Evolutionary conservation across 2,113 vertebrate species (phyloP), one percentile per base, ranked within the genome.

Genomic region (Uropsilus gracilis): DNA sequence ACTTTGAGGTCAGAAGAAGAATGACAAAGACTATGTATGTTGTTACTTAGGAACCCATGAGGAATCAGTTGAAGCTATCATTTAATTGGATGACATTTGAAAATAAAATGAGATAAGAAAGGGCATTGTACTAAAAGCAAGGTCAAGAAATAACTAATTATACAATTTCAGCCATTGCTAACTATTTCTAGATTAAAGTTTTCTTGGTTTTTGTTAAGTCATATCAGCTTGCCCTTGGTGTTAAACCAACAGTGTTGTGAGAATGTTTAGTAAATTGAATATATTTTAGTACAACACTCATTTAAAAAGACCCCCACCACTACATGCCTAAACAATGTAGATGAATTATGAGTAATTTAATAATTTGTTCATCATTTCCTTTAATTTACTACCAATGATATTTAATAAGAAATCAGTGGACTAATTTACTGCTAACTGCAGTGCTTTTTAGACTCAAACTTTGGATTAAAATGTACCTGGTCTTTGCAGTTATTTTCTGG

Each of bases 101-200:
- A 86, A 76, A 91, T 71, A 59, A 71, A 82, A 86, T 66, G 63
- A 82, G 20, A 64, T 72, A 16, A 61, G 55, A 80, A 95, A 82
- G 39, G 28, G 17, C 37, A 72, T 39, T 91, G 72, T 76, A 50
- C 16, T 73, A 81, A 75, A 69, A 83, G 17, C 64, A 64, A 92
- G 22, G 26, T 37, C n/a, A 46, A 59, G 12, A 32, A 68, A 69
- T 86, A 28, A 69, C 20, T 24, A 37, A 69, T 69, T 69, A 22
- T 20, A 42, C 37, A 69, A 69, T 11, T 69, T 69, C 17, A 39
- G 37, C 13, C 28, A 72, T 55, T 86, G 20, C 8, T 4, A 72
- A 53, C 0, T 66, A 26, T 72, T 94, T 94, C 87, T 89, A 83
- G 48, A 22, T 1, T 39, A 26, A 75, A 13, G 4, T 81, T 91